Percentiles rank a stretch among this genome's conserved stretches.
Evolutionary conservation across 2,888 invertebrate genomes (phyloP).

Genomic region (Mellilla xanthometata): DNA sequence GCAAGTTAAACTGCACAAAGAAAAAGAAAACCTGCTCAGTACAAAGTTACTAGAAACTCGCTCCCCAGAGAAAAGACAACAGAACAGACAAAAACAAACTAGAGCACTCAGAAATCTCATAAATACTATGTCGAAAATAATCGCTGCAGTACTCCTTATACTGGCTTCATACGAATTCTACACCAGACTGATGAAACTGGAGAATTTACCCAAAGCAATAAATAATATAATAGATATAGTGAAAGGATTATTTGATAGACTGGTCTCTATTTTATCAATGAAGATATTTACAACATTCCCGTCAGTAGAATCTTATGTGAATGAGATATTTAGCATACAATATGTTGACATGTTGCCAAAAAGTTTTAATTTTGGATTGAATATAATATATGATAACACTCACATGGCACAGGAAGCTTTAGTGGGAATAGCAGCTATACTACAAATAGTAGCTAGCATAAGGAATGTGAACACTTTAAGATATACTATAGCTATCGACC

Average conservation of each 20-base stretch:
- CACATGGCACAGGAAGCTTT: slow-evolving; percentile 58
- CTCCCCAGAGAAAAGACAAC: slow-evolving; percentile 51
- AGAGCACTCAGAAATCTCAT: slow-evolving; percentile 49
- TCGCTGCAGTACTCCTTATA: slow-evolving; percentile 57
- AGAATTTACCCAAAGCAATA: slow-evolving; percentile 61
- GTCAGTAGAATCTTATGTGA: slow-evolving; percentile 54
- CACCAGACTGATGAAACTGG: slow-evolving; percentile 49
- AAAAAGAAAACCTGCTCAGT: slow-evolving; percentile 86
- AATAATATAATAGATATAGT: slow-evolving; percentile 57
- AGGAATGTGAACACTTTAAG: slow-evolving; percentile 62
- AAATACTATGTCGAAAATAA: slow-evolving; percentile 58
- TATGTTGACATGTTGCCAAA: slow-evolving; percentile 49
- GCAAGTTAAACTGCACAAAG: slow-evolving; percentile 85
- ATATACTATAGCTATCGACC: slow-evolving; percentile 60
- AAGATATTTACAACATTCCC: slow-evolving; percentile 71
- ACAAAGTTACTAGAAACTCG: slow-evolving; percentile 69
- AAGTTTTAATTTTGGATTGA: slow-evolving; percentile 46
- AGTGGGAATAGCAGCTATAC: slow-evolving; percentile 62
- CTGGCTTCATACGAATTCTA: slow-evolving; percentile 62
- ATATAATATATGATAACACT: slow-evolving; percentile 49
- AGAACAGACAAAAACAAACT: slow-evolving; percentile 44
- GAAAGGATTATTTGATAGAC: slow-evolving; percentile 57
- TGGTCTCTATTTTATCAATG: slow-evolving; percentile 64
- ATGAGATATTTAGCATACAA: slow-evolving; percentile 50
- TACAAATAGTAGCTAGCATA: slow-evolving; percentile 68